Percentiles rank a stretch among this genome's conserved stretches.
phyloP scores from a whole-genome alignment of 1,140 invertebrate species.

The Camponotus pennsylvanicus region DNA sequence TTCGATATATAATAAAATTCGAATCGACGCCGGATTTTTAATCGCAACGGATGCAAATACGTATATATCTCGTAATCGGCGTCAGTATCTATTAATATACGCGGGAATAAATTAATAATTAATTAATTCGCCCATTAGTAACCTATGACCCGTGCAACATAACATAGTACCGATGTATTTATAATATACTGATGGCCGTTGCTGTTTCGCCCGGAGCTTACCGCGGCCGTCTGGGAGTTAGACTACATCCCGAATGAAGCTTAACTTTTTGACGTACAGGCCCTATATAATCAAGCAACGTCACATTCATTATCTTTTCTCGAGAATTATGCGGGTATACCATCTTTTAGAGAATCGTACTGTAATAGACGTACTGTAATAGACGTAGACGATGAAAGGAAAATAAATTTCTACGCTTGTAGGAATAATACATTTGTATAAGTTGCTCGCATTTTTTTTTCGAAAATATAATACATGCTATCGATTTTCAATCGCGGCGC shows the following conservation, averaged over 20 bases:
- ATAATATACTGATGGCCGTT: constrained; percentile 42
- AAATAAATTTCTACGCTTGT: background rate
- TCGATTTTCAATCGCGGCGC: background rate
- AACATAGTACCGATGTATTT: constrained; percentile 19
- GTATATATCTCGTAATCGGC: constrained; percentile 7
- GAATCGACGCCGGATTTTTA: constrained; percentile 20
- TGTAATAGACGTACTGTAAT: background rate
- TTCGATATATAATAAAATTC: background rate
- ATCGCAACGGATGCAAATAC: constrained; percentile 19
- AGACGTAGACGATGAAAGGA: background rate
- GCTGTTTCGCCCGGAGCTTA: constrained; percentile 15
- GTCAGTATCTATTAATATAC: constrained; percentile 37
- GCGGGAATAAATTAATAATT: constrained; percentile 51
- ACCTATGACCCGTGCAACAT: constrained; percentile 25
- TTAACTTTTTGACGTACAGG: constrained; percentile 28
- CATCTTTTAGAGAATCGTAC: background rate
- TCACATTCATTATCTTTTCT: constrained; percentile 25
- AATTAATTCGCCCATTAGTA: constrained; percentile 55
- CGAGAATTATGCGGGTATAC: constrained; percentile 19
- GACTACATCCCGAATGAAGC: constrained; percentile 10
- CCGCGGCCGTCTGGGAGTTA: constrained; percentile 22
- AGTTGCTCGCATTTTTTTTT: background rate
- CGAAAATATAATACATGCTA: background rate
- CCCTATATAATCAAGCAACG: background rate
- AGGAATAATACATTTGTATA: background rate